phyloP scores from a whole-genome alignment of 2,888 invertebrate genomes.

The Trypoxylon attenuatum region DNA sequence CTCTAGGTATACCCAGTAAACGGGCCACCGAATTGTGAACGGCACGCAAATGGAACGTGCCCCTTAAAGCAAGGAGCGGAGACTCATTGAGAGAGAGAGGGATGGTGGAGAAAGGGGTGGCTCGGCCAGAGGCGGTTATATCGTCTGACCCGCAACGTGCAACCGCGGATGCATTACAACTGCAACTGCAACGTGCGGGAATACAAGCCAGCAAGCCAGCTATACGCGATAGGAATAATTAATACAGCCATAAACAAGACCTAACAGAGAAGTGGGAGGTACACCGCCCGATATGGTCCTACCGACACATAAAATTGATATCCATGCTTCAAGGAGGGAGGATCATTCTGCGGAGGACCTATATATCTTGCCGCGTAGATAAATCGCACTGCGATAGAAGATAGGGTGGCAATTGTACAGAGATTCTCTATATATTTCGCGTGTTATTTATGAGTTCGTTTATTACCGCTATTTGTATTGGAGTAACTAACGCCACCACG shows the following conservation, averaged over 20 bases:
- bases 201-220: constrained; percentile 49
- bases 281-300: constrained; percentile 58
- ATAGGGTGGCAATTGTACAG: constrained; percentile 25
- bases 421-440: constrained; percentile 17
- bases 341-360: constrained; percentile 30
- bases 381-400: constrained; percentile 12
- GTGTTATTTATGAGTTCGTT: constrained; percentile 26
- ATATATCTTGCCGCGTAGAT: constrained; percentile 24
- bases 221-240: constrained; percentile 73
- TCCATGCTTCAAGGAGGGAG: constrained; percentile 48
- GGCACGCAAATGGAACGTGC: constrained; percentile 56
- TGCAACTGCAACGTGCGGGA: constrained; percentile 52
- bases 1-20: too few relatives aligned
- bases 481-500: too few relatives aligned
- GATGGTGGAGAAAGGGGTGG: neutral
- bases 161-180: constrained; percentile 57
- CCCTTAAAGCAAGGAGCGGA: constrained; percentile 53
- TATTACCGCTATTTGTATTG: constrained; percentile 11
- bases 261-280: constrained; percentile 14
- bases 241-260: constrained; percentile 71
- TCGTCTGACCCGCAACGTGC: constrained; percentile 50
- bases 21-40: constrained; percentile 50
- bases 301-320: constrained; percentile 70
- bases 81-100: constrained; percentile 12
- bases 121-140: constrained; percentile 37